phyloP scores from a whole-genome alignment of 1,140 invertebrate species.

The Uloborus diversus region DNA sequence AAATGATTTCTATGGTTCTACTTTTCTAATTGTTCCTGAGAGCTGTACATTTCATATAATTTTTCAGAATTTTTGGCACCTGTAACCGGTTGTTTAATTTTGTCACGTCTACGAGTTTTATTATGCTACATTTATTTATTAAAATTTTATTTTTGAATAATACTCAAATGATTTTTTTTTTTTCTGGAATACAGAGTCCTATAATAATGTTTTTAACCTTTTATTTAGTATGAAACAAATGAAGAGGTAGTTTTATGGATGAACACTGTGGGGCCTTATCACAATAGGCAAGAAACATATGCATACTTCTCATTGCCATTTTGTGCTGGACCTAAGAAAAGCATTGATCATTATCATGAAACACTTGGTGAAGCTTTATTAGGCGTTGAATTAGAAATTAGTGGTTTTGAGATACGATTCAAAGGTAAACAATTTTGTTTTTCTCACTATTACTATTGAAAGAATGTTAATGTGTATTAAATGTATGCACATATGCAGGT shows the following conservation, averaged over 20 bases:
- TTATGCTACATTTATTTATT: no score
- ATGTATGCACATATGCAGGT: no score
- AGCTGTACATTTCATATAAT: no score
- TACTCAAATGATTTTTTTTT: background rate
- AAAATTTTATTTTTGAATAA: background rate
- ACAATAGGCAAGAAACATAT: constrained; percentile 99
- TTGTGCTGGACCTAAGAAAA: constrained; percentile 90
- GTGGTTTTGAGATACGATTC: constrained; percentile 94
- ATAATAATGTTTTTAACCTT: constrained; percentile 28
- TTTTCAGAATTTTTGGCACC: no score
- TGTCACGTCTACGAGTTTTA: no score
- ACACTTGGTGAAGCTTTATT: constrained; percentile 97
- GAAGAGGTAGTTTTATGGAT: constrained; percentile 99
- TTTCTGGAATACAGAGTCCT: no score
- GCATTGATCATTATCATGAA: constrained; percentile 98
- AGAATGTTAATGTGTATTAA: no score
- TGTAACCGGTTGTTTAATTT: no score
- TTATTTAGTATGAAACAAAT: constrained; percentile 79
- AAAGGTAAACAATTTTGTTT: constrained; percentile 72
- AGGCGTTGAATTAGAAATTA: constrained; percentile 97
- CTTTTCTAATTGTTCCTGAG: no score
- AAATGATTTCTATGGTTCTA: no score
- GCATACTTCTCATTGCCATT: constrained; percentile 98
- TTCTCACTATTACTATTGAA: background rate
- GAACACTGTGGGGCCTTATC: constrained; percentile 99